A percentile compares a stretch with the other conserved stretches of the same genome.
Conservation (phyloP, 2,113 vertebrate genomes). For the Passer montanus region DNA sequence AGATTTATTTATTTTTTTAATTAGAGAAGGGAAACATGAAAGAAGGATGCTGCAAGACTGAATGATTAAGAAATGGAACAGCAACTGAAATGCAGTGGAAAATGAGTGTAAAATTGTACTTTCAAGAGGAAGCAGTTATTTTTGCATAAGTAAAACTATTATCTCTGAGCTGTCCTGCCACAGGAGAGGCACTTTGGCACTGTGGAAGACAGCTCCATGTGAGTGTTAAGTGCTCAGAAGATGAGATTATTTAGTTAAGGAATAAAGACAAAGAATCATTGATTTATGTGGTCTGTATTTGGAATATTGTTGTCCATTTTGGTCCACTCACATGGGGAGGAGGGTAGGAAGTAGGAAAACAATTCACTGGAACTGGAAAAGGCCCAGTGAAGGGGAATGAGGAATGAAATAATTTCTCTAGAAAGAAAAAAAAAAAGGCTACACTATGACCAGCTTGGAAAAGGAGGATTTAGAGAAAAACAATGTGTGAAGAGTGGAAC, state of each 20-base stretch:
- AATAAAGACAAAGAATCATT: background rate
- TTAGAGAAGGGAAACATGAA: background rate
- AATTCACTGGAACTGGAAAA: background rate
- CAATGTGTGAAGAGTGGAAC: background rate
- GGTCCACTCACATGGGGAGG: accelerated
- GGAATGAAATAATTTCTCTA: background rate
- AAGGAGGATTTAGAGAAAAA: background rate
- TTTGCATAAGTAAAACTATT: background rate
- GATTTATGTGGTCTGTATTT: background rate
- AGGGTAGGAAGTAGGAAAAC: background rate
- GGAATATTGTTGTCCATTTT: background rate
- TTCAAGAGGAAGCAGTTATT: background rate
- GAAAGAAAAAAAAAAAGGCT: background rate
- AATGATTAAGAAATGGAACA: background rate
- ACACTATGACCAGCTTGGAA: background rate
- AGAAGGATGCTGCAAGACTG: background rate
- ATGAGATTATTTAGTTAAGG: background rate
- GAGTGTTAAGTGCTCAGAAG: background rate
- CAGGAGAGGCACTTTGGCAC: background rate
- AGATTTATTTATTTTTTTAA: background rate
- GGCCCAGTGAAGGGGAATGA: background rate
- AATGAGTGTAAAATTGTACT: background rate
- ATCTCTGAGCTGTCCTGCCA: background rate
- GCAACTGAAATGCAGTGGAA: background rate
- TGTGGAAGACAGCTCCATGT: background rate